Evolutionary conservation across 2,113 vertebrate genomes (phyloP).

Genomic region (Silurus asotus): DNA sequence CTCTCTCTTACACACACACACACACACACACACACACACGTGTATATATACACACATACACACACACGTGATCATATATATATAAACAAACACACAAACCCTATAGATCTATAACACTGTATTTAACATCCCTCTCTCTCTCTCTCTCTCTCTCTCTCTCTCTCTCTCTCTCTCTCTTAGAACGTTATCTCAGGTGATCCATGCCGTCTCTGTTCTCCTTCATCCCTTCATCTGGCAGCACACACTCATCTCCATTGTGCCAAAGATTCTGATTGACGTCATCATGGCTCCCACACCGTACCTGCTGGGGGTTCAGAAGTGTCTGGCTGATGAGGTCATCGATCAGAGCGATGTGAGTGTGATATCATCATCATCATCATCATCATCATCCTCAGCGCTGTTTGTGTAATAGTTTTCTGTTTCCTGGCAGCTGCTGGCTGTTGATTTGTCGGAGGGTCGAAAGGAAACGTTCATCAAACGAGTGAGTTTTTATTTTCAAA

Average conservation of each 20-base stretch:
- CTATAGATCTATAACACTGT: not conserved
- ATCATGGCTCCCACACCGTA: conserved; percentile 95
- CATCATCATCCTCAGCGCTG: no score
- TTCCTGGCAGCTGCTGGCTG: conserved; percentile 77
- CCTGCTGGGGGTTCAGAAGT: conserved; percentile 89
- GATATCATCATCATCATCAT: not conserved
- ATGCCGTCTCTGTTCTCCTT: conserved; percentile 87
- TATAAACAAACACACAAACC: not conserved
- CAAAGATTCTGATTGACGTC: conserved; percentile 85
- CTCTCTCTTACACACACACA: not conserved
- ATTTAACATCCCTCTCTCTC: not conserved
- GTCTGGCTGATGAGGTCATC: conserved; percentile 71
- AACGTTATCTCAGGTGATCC: conserved; percentile 89
- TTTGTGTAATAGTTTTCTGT: not conserved
- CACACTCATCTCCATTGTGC: conserved; percentile 93
- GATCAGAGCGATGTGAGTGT: conserved; percentile 78
- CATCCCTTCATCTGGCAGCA: conserved; percentile 97
- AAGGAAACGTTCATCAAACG: conserved; percentile 72
- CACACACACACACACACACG: not conserved
- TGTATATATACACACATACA: not conserved
- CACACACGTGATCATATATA: not conserved
- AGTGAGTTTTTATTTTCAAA: conserved; percentile 68
- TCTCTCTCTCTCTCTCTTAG: conserved; percentile 61
- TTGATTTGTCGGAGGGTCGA: conserved; percentile 80
- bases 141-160: not conserved